These are phyloP conservation scores for Cavia aperea DNA, from an alignment of 2,113 vertebrate species.

Conservation along the genomic window DNA sequence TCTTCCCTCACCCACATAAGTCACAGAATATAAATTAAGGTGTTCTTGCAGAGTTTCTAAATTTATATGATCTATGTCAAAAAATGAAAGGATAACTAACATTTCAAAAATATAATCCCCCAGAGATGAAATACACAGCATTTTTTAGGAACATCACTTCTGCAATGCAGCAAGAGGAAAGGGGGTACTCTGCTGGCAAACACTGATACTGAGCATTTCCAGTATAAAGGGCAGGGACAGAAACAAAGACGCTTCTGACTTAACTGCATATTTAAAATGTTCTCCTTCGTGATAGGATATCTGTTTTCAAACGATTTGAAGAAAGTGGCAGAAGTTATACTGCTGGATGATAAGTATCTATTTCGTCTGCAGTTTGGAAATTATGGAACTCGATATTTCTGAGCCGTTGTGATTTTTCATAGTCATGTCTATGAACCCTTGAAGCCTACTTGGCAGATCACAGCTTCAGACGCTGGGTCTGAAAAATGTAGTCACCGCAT, in stretches of 20 bases:
- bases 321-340: background rate
- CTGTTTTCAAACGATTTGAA: background rate
- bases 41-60: conserved; percentile 39
- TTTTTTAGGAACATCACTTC: background rate
- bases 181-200: background rate
- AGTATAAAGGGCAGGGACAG: background rate
- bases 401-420: background rate
- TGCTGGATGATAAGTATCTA: background rate
- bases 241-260: background rate
- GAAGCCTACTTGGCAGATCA: background rate
- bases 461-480: background rate
- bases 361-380: background rate
- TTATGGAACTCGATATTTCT: background rate
- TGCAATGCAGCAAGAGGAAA: background rate
- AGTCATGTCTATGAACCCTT: background rate
- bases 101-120: background rate
- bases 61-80: background rate
- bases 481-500: background rate
- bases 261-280: background rate
- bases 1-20: conserved; percentile 7
- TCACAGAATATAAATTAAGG: conserved; percentile 38
- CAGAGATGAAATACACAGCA: background rate
- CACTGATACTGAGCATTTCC: background rate
- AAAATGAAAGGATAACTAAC: conserved; percentile 14
- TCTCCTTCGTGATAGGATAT: background rate